Percentiles rank a stretch among this genome's conserved stretches.
phyloP scores from a whole-genome alignment of 2,113 vertebrate genomes.

The Sciurus niger region DNA sequence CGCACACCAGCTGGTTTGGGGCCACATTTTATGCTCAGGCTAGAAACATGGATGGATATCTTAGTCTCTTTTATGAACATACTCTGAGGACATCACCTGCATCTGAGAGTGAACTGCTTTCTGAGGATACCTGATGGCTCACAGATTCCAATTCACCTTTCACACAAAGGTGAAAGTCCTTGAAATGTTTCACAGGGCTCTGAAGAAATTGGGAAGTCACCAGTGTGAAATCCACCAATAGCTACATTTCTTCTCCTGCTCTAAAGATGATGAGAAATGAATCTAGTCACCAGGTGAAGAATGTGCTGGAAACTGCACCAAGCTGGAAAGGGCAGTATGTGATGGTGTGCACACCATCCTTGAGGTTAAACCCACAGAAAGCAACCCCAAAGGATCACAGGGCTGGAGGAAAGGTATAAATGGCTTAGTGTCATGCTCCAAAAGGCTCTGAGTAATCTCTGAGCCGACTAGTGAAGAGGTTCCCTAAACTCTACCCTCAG shows the following conservation, averaged over 20 bases:
- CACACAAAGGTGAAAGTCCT: not conserved
- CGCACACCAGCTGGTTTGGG: conserved; percentile 34
- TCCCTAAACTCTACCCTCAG: not conserved
- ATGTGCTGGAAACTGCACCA: not conserved
- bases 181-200: not conserved
- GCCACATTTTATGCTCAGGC: conserved; percentile 45
- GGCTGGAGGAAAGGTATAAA: not conserved
- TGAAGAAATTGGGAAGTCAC: not conserved
- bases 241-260: not conserved
- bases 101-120: not conserved
- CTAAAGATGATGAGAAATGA: not conserved
- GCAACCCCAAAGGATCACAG: not conserved
- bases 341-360: not conserved
- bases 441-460: not conserved
- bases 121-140: not conserved
- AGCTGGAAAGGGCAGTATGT: not conserved
- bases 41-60: conserved; percentile 28
- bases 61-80: conserved; percentile 24
- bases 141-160: not conserved
- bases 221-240: not conserved
- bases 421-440: not conserved
- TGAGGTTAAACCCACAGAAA: not conserved
- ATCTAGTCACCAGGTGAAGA: not conserved
- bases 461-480: not conserved
- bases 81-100: not conserved